phyloP scores from a whole-genome alignment of 2,888 invertebrate species.

The Acronicta aceris region DNA sequence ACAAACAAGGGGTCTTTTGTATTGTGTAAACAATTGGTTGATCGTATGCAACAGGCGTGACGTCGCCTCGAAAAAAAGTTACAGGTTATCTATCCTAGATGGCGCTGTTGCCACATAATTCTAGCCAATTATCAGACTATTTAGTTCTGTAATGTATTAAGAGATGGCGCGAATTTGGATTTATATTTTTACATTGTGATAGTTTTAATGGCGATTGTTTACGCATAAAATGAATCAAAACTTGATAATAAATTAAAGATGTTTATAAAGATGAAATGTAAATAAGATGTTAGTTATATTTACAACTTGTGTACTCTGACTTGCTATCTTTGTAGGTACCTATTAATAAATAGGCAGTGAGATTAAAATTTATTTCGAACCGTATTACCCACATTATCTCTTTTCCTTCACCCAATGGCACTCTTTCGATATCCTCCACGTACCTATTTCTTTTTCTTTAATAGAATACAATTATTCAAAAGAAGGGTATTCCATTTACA shows the following conservation, averaged over 20 bases:
- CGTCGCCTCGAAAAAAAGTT: conserved; percentile 74
- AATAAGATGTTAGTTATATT: conserved; percentile 52
- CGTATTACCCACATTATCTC: not conserved
- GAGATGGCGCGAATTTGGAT: conserved; percentile 71
- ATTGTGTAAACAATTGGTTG: conserved; percentile 88
- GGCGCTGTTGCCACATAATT: conserved; percentile 58
- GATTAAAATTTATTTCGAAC: conserved; percentile 19
- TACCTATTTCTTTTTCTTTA: not conserved
- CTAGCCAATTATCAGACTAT: conserved; percentile 29
- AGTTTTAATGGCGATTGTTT: conserved; percentile 48
- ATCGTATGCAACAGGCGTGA: conserved; percentile 88
- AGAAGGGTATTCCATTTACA: no score
- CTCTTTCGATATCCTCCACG: not conserved
- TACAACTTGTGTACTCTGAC: conserved; percentile 21
- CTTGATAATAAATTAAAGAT: conserved; percentile 57
- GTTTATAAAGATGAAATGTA: conserved; percentile 58
- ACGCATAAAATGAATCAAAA: conserved; percentile 47
- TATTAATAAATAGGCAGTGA: conserved; percentile 33
- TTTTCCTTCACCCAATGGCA: conserved; percentile 6
- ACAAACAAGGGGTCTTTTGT: conserved; percentile 89
- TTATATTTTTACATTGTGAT: conserved; percentile 47
- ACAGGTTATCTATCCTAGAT: conserved; percentile 79
- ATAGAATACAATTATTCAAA: no score
- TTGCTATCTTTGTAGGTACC: conserved; percentile 20
- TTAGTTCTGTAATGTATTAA: conserved; percentile 49